Evolutionary conservation across 2,113 vertebrate species (phyloP).

Genomic region (Aramus guarauna): DNA sequence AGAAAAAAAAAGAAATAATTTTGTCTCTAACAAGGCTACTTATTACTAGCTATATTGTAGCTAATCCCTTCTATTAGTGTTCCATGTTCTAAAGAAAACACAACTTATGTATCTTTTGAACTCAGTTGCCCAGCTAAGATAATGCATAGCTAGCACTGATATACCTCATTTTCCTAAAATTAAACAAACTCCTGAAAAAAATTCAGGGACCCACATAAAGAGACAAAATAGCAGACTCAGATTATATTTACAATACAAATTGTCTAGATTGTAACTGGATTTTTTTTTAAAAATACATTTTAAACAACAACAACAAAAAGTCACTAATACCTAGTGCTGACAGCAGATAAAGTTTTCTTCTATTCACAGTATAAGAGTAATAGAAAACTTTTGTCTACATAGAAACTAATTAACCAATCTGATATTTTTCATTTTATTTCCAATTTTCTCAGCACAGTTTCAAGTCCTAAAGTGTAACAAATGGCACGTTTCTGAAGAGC

Average conservation of each 20-base stretch:
- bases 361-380: neutral
- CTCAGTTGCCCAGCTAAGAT: neutral
- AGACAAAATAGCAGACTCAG: rapidly evolving
- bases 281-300: neutral
- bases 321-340: neutral
- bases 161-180: neutral
- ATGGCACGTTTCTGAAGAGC: neutral
- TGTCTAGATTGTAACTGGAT: neutral
- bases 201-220: neutral
- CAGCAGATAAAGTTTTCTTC: neutral
- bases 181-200: neutral
- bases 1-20: neutral
- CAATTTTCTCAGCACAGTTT: neutral
- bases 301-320: neutral
- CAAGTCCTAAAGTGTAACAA: neutral
- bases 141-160: neutral
- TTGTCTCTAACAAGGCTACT: neutral
- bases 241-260: neutral
- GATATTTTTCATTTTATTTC: neutral
- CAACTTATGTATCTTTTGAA: neutral
- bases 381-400: neutral
- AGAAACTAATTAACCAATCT: neutral
- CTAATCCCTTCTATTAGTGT: neutral
- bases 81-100: neutral
- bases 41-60: neutral